A percentile compares a stretch with the other conserved stretches of the same genome.
Conservation (phyloP, 2,113 vertebrate species). For the Mormyrus iriodes region DNA sequence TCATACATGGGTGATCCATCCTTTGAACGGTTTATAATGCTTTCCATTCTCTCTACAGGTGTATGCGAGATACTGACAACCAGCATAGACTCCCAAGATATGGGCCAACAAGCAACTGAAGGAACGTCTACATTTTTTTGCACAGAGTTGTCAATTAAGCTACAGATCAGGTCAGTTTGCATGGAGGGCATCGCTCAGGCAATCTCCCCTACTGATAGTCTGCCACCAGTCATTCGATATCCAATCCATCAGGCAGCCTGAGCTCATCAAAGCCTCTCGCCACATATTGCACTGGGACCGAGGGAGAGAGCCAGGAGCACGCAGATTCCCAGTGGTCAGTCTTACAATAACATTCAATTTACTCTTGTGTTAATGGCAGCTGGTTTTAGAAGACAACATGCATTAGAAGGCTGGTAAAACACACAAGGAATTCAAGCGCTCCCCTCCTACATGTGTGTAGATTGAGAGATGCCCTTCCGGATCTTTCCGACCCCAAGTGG, state of each 20-base stretch:
- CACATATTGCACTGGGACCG: slow-evolving; percentile 73
- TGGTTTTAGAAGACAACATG: not conserved
- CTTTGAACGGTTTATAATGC: not conserved
- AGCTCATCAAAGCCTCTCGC: slow-evolving; percentile 63
- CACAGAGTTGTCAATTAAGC: not conserved
- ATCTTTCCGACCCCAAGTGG: not conserved
- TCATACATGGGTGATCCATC: not conserved
- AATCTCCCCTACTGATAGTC: slow-evolving; percentile 44
- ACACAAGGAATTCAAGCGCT: not conserved
- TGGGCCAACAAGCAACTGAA: not conserved
- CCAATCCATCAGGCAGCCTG: slow-evolving; percentile 70
- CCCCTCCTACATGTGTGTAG: not conserved
- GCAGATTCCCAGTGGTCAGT: not conserved
- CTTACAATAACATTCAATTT: not conserved
- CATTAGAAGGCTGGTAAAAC: not conserved
- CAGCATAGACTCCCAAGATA: not conserved
- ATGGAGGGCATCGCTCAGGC: not conserved
- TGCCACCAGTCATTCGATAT: slow-evolving; percentile 91
- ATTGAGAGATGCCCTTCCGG: not conserved
- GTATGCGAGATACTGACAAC: not conserved
- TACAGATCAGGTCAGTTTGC: not conserved
- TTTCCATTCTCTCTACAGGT: not conserved
- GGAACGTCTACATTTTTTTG: not conserved
- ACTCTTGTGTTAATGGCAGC: not conserved
- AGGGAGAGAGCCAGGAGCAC: slow-evolving; percentile 62